Evolutionary conservation across 2,797 vertebrate genomes (phyloP), one percentile per base, ranked within the genome.

Genomic region (Rhynchonycteris naso): DNA sequence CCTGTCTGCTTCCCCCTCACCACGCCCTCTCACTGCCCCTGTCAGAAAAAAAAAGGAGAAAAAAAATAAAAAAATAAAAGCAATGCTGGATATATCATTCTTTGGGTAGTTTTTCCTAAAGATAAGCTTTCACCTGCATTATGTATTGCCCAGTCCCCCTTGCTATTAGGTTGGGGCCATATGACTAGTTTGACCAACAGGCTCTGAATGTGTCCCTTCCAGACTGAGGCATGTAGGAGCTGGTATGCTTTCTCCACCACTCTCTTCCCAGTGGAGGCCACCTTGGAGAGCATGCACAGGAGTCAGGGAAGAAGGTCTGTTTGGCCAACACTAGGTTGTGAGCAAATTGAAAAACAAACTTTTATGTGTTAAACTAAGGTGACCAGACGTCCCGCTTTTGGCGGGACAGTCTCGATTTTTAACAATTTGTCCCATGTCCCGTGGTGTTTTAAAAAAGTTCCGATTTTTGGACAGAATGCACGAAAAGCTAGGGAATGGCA

Each of bases 281-380:
- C 14, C 16, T 90, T 78, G 90, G 66, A 94, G 33, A 75, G 22
- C 24, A 18, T 11, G 38, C 11, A 38, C 87, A 95, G 84, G 26
- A 81, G 71, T 81, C 12, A 1, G 10, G 71, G 88, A 81, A 89
- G 63, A 90, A 96, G 63, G 38, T 81, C 71, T 95, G 89, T 89
- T 81, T 91, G 76, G 79, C 87, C 76, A 93, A 74, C 47, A 38
- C 0, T 69, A 38, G 33, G 76, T 87, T 96, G 89, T 38, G 63
- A 91, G 78, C 19, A 52, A 71, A 95, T 93, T 79, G 96, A 96
- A 71, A 96, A 96, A 87, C 76, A 96, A 81, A 96, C 93, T 90
- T 82, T 28, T 38, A 33, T 88, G 80, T 58, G 81, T 78, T 93
- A 97, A 95, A 10, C n/a, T n/a, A n/a, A n/a, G n/a, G n/a, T n/a